A percentile compares a stretch with the other conserved stretches of the same genome.
Evolutionary conservation across 2,888 invertebrate species (phyloP).

Genomic region (Cheiracanthium punctorium): DNA sequence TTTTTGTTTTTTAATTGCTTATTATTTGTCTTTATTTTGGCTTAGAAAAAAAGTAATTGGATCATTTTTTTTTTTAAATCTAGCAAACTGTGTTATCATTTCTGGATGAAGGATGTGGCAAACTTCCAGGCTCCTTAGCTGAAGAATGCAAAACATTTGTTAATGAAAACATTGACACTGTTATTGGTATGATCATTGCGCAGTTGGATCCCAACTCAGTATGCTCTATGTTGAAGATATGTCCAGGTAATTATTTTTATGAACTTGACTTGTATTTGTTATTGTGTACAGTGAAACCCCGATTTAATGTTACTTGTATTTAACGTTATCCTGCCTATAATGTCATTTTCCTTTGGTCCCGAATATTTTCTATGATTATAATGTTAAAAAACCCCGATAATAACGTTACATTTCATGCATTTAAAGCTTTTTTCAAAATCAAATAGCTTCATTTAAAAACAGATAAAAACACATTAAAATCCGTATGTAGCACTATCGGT

Average conservation of each 20-base stretch:
- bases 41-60: background rate
- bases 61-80: background rate
- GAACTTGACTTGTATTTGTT: no score
- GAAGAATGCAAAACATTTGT: slow-evolving; percentile 60
- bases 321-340: no score
- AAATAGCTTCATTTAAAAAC: no score
- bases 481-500: no score
- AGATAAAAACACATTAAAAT: no score
- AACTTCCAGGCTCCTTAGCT: slow-evolving; percentile 79
- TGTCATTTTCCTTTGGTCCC: no score
- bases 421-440: no score
- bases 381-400: no score
- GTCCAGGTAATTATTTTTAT: slow-evolving; percentile 28
- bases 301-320: no score
- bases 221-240: slow-evolving; percentile 47
- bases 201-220: slow-evolving; percentile 48
- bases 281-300: no score
- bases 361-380: no score
- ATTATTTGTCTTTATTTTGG: background rate
- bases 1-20: background rate
- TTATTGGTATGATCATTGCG: slow-evolving; percentile 44
- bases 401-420: no score
- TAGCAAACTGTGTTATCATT: slow-evolving; percentile 82
- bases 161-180: slow-evolving; percentile 53
- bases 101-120: slow-evolving; percentile 83